These are phyloP conservation scores for Penaeus japonicus DNA, from an alignment of 1,140 invertebrate species.

Conservation along the genomic window DNA sequence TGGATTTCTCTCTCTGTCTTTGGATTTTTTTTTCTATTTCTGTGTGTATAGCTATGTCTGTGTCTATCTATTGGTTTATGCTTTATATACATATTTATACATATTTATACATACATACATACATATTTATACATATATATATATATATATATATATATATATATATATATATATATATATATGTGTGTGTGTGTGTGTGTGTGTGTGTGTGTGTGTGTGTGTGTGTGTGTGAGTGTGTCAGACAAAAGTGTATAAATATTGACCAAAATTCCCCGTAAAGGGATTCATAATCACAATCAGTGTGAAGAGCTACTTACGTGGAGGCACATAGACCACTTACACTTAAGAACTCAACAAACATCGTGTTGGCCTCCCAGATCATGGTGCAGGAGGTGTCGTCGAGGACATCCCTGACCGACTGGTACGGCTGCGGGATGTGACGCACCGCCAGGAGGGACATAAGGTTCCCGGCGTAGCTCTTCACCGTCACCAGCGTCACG, in stretches of 20 bases:
- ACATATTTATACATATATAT: neutral
- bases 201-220: neutral
- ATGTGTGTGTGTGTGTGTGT: neutral
- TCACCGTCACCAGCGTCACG: neutral
- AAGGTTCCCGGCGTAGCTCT: neutral
- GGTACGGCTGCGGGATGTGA: neutral
- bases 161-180: constrained; percentile 2
- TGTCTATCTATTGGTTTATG: too few species aligned
- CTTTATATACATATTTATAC: neutral
- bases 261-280: too few species aligned
- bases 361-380: neutral
- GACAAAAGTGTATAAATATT: neutral
- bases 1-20: too few species aligned
- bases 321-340: neutral
- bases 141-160: neutral
- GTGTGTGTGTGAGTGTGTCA: neutral
- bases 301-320: neutral
- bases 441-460: neutral
- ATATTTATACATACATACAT: neutral
- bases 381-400: neutral
- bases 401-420: neutral
- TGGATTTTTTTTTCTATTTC: neutral
- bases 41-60: too few species aligned
- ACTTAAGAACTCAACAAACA: neutral
- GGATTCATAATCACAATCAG: neutral